phyloP scores from a whole-genome alignment of 1,140 invertebrate genomes.

The Palaemon carinicauda region DNA sequence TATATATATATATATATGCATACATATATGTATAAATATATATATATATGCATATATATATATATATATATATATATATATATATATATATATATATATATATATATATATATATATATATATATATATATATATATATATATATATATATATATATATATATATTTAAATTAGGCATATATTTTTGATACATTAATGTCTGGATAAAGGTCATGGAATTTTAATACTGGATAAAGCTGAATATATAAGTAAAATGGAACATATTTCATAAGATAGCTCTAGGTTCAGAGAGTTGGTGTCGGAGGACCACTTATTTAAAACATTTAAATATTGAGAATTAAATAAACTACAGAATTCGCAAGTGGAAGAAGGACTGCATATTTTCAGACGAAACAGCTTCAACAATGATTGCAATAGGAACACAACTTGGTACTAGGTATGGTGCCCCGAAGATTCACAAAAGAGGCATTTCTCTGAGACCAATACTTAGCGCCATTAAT shows the following conservation, averaged over 20 bases:
- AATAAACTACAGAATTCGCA: too few species aligned
- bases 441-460: too few species aligned
- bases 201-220: too few species aligned
- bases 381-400: too few species aligned
- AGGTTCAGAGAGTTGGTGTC: too few species aligned
- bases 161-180: not conserved
- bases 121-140: slow-evolving; percentile 19
- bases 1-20: slow-evolving; percentile 13
- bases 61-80: slow-evolving; percentile 5
- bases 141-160: slow-evolving; percentile 19
- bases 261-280: not conserved
- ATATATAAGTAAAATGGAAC: not conserved
- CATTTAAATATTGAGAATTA: too few species aligned
- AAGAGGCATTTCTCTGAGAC: too few species aligned
- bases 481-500: too few species aligned
- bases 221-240: not conserved
- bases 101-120: slow-evolving; percentile 19
- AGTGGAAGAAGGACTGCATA: too few species aligned
- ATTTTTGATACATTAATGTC: too few species aligned
- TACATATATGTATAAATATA: slow-evolving; percentile 10
- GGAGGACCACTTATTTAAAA: too few species aligned
- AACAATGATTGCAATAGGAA: not conserved
- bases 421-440: not conserved
- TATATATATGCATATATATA: slow-evolving; percentile 13
- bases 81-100: slow-evolving; percentile 19